Percentiles rank a stretch among this genome's conserved stretches.
These are phyloP conservation scores for Drosophila mimica DNA, from an alignment of 2,888 invertebrate genomes.

Conservation along the genomic window DNA sequence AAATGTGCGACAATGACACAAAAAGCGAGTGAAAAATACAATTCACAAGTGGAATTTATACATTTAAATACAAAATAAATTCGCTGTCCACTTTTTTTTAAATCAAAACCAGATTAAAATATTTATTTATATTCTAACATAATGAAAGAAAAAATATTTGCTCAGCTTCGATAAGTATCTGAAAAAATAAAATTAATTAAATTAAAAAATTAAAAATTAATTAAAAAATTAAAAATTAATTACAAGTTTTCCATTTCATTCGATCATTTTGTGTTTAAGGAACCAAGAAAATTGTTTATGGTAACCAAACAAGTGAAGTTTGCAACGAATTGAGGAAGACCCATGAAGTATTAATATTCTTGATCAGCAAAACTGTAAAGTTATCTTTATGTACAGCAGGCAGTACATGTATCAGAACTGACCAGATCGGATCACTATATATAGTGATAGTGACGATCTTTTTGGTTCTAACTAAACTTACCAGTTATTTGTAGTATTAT, in stretches of 20 bases:
- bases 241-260: not conserved
- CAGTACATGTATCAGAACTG: not conserved
- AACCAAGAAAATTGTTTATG: no score
- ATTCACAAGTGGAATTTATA: not conserved
- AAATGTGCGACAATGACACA: constrained; percentile 4
- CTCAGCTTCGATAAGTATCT: not conserved
- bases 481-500: not conserved
- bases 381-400: no score
- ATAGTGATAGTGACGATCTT: no score
- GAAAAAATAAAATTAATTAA: no score
- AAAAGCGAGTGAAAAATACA: not conserved
- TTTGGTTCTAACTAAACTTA: not conserved
- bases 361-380: no score
- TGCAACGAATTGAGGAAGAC: not conserved
- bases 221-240: not conserved
- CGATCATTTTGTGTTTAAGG: not conserved
- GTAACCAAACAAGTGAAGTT: not conserved
- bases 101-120: not conserved
- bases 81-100: not conserved
- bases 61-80: not conserved
- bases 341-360: not conserved
- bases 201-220: no score
- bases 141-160: not conserved
- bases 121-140: not conserved
- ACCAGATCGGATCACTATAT: not conserved